These are phyloP conservation scores for Adelphocoris suturalis DNA, from an alignment of 2,888 invertebrate species.

Conservation along the genomic window DNA sequence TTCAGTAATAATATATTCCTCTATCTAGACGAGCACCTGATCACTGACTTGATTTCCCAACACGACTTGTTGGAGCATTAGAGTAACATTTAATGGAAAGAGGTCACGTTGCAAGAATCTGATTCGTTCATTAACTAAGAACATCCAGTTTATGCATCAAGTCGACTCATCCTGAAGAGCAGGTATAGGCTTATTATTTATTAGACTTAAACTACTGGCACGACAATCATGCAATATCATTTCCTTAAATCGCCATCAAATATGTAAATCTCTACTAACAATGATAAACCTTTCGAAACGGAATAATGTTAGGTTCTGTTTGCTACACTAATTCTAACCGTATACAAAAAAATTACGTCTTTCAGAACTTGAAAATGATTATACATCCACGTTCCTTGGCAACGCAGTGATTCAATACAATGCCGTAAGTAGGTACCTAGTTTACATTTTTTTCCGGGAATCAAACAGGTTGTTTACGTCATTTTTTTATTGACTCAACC, in stretches of 20 bases:
- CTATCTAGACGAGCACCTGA: slow-evolving; percentile 12
- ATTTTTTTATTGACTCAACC: too few relatives aligned
- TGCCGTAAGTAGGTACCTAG: too few relatives aligned
- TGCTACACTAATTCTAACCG: slow-evolving; percentile 13
- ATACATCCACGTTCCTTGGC: background rate
- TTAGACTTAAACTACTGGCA: slow-evolving; percentile 10
- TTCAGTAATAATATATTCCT: slow-evolving; percentile 4
- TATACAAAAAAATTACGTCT: background rate
- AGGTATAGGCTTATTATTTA: background rate
- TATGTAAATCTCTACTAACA: background rate
- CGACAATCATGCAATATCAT: slow-evolving; percentile 22
- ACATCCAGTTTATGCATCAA: background rate
- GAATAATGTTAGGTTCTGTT: slow-evolving; percentile 2
- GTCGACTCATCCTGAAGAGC: background rate
- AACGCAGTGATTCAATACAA: too few relatives aligned
- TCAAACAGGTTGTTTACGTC: background rate
- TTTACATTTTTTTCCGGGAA: too few relatives aligned
- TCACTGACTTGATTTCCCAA: background rate
- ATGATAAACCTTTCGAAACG: slow-evolving; percentile 4
- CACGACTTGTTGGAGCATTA: background rate
- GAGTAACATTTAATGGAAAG: too few relatives aligned
- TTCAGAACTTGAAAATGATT: background rate
- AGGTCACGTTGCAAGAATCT: too few relatives aligned
- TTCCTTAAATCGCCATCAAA: background rate
- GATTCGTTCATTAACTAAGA: background rate